Base-by-base conservation (phyloP, 2,797 vertebrate genomes). In the Harpagifer antarcticus region DNA sequence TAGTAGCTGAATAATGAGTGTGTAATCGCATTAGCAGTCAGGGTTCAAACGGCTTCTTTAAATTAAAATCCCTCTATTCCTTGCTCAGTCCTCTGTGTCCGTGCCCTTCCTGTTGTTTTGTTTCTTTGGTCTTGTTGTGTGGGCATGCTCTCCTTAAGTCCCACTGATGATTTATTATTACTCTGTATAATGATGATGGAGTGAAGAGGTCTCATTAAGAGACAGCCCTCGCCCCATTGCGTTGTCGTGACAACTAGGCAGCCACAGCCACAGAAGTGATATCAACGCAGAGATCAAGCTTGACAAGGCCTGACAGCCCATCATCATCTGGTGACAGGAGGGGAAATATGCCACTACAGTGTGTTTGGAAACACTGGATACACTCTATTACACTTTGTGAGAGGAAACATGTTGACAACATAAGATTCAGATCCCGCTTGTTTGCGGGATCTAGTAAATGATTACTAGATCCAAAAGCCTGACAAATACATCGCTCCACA, bases 201-300 rank as follows among this genome's bases (percentile, higher is more conserved):
- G 82, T 82, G 88, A 67, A 70, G 80, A 89, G 88, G 85, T 19
- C 67, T 85, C 91, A 88, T 91, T 89, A 91, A 68, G 80, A 87
- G 63, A 87, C 64, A 52, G 27, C 9, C 31, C 70, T 85, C 59
- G 79, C 64, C 82, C 77, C 57, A 78, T 53, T 43, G 61, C 37
- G 92, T 94, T 90, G 91, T 89, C 91, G 67, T 87, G 90, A 90
- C 89, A 91, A 93, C 90, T 52, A 45, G 52, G 58, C 74, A 48
- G 72, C 47, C n/a, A n/a, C n/a, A n/a, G n/a, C n/a, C n/a, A n/a
- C n/a, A n/a, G n/a, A n/a, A n/a, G 60, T 58, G 82, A 86, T 68
- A 82, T 67, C 74, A 52, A 68, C 5, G 61, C 58, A 64, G 71
- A 83, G 79, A 87, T 88, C 57, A 65, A 83, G 68, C 49, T 45